Evolutionary conservation across 2,888 invertebrate species (phyloP).

Genomic region (Eumacrocentrus americanus): DNA sequence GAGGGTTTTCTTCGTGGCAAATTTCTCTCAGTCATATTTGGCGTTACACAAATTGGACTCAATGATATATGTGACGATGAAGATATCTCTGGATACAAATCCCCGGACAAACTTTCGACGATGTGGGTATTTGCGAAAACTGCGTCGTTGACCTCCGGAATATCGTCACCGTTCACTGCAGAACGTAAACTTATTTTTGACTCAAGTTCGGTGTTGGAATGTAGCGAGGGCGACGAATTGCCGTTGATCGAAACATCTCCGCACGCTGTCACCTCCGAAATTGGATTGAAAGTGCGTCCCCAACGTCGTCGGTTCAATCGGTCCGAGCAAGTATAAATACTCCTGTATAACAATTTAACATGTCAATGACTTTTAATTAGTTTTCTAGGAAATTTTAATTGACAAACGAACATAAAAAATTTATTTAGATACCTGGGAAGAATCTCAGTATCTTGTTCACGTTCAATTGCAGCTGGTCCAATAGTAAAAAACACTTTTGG

Average conservation of each 20-base stretch:
- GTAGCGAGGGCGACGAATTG: conserved; percentile 10
- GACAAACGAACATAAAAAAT: too few species aligned
- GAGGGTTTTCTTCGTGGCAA: conserved; percentile 48
- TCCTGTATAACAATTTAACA: too few species aligned
- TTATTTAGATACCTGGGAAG: too few species aligned
- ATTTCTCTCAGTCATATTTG: conserved; percentile 24
- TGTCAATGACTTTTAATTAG: too few species aligned
- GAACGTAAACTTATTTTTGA: conserved; percentile 16
- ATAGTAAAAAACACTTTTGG: too few species aligned
- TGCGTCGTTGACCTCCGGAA: not conserved
- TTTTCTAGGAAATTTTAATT: too few species aligned
- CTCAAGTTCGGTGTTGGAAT: conserved; percentile 8
- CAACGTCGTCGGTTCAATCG: not conserved
- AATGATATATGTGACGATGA: not conserved
- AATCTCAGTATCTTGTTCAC: too few species aligned
- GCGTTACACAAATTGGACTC: conserved; percentile 22
- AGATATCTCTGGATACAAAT: too few species aligned
- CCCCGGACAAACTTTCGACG: too few species aligned
- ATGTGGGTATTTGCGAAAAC: not conserved
- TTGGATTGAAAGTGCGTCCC: not conserved
- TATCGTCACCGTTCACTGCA: not conserved
- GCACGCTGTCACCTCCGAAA: not conserved
- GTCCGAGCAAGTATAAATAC: conserved; percentile 30
- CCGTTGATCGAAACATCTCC: conserved; percentile 3
- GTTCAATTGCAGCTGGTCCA: too few species aligned